Conservation (phyloP, 2,113 vertebrate species). For the Caretta caretta region DNA sequence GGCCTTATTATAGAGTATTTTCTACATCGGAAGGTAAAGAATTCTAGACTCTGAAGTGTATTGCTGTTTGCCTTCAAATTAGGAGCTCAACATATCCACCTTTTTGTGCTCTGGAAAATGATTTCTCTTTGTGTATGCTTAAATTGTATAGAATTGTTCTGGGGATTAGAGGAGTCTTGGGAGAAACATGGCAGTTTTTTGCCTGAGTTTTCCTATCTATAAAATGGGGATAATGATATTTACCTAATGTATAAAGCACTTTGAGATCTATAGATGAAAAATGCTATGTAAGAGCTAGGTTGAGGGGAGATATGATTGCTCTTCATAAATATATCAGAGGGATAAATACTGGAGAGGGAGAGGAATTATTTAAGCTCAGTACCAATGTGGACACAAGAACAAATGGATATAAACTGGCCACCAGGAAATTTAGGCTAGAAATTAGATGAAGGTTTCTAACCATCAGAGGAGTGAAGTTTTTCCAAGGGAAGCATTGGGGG, state of each 20-base stretch:
- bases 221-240: background rate
- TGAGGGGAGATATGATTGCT: too few relatives aligned
- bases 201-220: background rate
- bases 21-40: slow-evolving; percentile 83
- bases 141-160: background rate
- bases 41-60: background rate
- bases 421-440: too few relatives aligned
- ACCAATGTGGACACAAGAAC: too few relatives aligned
- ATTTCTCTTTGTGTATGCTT: background rate
- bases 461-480: too few relatives aligned
- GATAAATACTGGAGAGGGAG: too few relatives aligned
- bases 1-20: slow-evolving; percentile 86
- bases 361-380: too few relatives aligned
- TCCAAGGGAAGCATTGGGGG: too few relatives aligned
- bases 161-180: background rate
- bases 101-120: background rate
- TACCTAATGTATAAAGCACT: background rate
- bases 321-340: too few relatives aligned
- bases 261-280: background rate
- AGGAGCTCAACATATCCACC: rapidly evolving
- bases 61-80: background rate
- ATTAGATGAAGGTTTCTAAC: too few relatives aligned
- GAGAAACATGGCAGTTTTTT: background rate
- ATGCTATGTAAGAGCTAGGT: background rate
- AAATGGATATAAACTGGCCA: too few relatives aligned